Evolutionary conservation across 2,797 vertebrate species (phyloP), one percentile per base, ranked within the genome.

Genomic region (Gila robusta): DNA sequence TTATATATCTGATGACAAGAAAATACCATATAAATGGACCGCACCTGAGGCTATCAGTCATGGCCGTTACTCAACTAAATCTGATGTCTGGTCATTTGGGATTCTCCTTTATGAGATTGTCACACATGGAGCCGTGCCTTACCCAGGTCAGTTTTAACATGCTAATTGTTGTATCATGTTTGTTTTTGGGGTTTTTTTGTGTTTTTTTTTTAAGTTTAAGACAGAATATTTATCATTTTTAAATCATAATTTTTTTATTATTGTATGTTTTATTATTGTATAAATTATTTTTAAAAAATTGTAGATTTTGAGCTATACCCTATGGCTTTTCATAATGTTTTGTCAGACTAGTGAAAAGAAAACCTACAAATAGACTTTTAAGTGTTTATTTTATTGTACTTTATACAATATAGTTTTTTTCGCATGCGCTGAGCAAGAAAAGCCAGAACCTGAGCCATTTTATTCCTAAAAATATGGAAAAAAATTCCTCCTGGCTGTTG

Each of bases 21-120:
- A 85, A 32, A 85, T 95, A 73, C 94, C 95, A 66, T 95, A 93
- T 87, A 96, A 94, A 82, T 95, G 96, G 96, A 94, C 94, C 0
- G 94, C 95, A 0, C 95, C 94, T 0, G 94, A 96, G 69, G 94
- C 95, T 0, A 89, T 95, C 17, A 89, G 91, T 49, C 85, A 66
- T 1, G 94, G 93, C 0, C 86, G 49, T 0, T 96, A 92, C 86
- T 95, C 95, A 3, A 84, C 41, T 74, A 95, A 95, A 72, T 95
- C 96, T 0, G 95, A 96, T 1, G 86, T 95, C 23, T 96, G 96
- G 96, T 95, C 95, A 44, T 96, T 94, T 4, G 93, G 95, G 0
- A 17, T 96, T 21, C 94, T 96, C 8, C 91, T 96, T 21, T 91
- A 94, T 41, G 95, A 96, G 89, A 94, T 95, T 4, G 84, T 95